Conservation (phyloP, 2,888 invertebrate species). For the Ochropacha duplaris region DNA sequence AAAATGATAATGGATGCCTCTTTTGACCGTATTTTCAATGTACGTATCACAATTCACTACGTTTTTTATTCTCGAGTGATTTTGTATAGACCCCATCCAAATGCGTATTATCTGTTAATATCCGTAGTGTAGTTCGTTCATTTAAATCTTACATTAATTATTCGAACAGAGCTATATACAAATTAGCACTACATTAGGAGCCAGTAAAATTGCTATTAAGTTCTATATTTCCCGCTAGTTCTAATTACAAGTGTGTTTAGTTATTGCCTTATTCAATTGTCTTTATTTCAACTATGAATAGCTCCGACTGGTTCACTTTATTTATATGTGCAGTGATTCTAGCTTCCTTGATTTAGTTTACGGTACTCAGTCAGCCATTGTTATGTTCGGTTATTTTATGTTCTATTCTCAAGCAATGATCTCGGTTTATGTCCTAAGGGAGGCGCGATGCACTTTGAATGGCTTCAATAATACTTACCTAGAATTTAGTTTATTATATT, state of each 20-base stretch:
- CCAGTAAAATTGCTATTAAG: slow-evolving; percentile 1
- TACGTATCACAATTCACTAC: neutral
- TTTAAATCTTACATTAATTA: neutral
- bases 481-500: neutral
- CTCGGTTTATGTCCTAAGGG: slow-evolving; percentile 3
- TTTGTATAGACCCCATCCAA: neutral
- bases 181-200: neutral
- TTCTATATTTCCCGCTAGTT: slow-evolving; percentile 7
- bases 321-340: slow-evolving; percentile 16
- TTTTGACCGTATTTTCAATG: slow-evolving; percentile 9
- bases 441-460: neutral
- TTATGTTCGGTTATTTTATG: slow-evolving; percentile 28
- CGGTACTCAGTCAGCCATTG: slow-evolving; percentile 20
- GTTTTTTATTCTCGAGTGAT: neutral
- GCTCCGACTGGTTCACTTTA: slow-evolving; percentile 6
- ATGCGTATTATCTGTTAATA: slow-evolving; percentile 1
- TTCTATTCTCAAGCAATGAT: slow-evolving; percentile 11
- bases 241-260: slow-evolving; percentile 18
- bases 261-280: slow-evolving; percentile 26
- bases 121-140: neutral
- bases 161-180: neutral
- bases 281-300: slow-evolving; percentile 16
- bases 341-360: slow-evolving; percentile 34
- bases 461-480: neutral
- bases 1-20: slow-evolving; percentile 25